Evolutionary conservation across 2,888 invertebrate genomes (phyloP).

Genomic region (Pyrrhosoma nymphula): DNA sequence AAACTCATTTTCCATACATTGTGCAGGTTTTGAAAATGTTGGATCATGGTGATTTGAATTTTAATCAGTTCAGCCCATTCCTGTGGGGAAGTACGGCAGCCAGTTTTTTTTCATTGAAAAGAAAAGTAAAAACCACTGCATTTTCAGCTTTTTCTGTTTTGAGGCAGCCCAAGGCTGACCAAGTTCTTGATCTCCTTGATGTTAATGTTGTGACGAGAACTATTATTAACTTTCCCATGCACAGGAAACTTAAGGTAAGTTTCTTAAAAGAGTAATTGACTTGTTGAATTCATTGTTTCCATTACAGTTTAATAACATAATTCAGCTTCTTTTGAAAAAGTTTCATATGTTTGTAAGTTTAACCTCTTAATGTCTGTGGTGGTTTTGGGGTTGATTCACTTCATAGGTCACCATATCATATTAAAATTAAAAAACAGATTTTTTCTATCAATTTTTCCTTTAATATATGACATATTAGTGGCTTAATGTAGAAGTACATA

Average conservation of each 20-base stretch:
- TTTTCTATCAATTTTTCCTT: no score
- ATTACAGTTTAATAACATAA: neutral
- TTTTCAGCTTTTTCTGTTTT: conserved; percentile 82
- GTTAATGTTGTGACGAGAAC: conserved; percentile 84
- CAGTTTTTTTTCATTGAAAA: conserved; percentile 82
- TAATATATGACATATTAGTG: no score
- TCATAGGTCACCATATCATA: no score
- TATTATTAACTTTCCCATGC: conserved; percentile 85
- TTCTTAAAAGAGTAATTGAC: conserved; percentile 74
- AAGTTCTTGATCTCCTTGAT: conserved; percentile 87
- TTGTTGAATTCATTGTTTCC: neutral
- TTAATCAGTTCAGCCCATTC: conserved; percentile 87
- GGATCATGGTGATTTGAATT: conserved; percentile 84
- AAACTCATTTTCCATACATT: neutral
- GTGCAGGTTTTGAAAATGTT: conserved; percentile 83
- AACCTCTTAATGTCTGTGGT: no score
- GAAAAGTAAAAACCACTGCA: conserved; percentile 74
- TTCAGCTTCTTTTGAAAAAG: no score
- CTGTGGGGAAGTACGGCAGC: conserved; percentile 92
- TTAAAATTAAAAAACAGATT: no score
- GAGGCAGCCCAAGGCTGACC: conserved; percentile 86
- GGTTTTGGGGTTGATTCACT: no score
- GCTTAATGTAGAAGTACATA: no score
- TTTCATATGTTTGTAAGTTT: neutral
- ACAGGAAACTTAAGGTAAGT: conserved; percentile 80